Conservation (phyloP, 2,888 invertebrate species). For the Acleris holmiana region DNA sequence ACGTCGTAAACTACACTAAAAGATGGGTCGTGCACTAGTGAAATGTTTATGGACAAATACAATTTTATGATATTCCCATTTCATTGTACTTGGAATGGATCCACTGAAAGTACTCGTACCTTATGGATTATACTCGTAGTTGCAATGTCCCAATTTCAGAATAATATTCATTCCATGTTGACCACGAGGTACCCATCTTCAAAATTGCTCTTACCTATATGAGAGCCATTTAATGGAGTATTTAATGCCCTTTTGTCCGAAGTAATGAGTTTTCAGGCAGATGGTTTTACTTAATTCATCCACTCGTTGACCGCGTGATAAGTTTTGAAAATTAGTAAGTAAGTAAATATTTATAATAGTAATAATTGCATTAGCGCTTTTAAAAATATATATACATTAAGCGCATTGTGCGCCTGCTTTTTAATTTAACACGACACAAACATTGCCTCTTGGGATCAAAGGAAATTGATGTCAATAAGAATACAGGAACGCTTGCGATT, state of each 20-base stretch:
- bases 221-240: constrained; percentile 1
- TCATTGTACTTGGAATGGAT: neutral
- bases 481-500: too few relatives aligned
- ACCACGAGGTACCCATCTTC: neutral
- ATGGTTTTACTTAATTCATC: neutral
- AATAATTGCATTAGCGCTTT: too few relatives aligned
- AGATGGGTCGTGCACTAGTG: constrained; percentile 11
- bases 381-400: too few relatives aligned
- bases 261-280: neutral
- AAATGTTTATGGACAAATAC: constrained; percentile 19
- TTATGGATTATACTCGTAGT: neutral
- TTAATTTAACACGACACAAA: too few relatives aligned
- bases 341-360: too few relatives aligned
- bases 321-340: too few relatives aligned
- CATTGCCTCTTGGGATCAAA: too few relatives aligned
- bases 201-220: constrained; percentile 1
- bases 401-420: too few relatives aligned
- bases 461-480: too few relatives aligned
- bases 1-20: constrained; percentile 38
- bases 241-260: constrained; percentile 2
- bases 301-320: neutral
- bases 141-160: constrained; percentile 4
- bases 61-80: constrained; percentile 8
- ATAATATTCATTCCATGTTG: neutral
- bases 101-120: neutral